A percentile compares a stretch with the other conserved stretches of the same genome.
These are phyloP conservation scores for Tipula helvola DNA, from an alignment of 2,888 invertebrate species.

Conservation along the genomic window DNA sequence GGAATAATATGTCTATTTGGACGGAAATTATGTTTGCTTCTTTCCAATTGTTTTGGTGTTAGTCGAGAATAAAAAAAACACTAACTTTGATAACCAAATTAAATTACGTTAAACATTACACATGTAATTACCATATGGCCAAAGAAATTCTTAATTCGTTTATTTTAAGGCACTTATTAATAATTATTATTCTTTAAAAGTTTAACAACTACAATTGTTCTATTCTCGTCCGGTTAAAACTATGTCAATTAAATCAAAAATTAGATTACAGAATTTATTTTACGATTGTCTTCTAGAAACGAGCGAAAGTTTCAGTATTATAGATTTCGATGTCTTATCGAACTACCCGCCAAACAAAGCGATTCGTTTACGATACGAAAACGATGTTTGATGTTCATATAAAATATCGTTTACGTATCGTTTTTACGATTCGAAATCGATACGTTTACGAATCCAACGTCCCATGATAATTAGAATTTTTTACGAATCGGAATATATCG, in stretches of 20 bases:
- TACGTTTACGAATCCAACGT: no score
- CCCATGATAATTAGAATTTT: no score
- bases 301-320: background rate
- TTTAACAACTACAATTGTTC: background rate
- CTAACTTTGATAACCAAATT: background rate
- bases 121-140: background rate
- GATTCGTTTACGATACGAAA: no score
- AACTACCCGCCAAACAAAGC: no score
- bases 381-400: no score
- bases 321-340: background rate
- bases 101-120: background rate
- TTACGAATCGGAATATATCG: no score
- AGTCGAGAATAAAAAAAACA: background rate
- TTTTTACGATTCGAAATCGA: no score
- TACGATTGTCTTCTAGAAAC: background rate
- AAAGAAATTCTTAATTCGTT: background rate
- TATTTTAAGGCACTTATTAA: background rate
- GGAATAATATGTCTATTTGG: background rate
- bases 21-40: background rate
- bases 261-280: background rate
- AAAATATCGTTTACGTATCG: no score
- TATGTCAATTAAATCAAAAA: background rate
- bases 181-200: background rate
- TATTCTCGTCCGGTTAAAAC: background rate
- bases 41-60: background rate